Conservation (phyloP, 2,888 invertebrate species). For the Sinopyrophorus schimmeli region DNA sequence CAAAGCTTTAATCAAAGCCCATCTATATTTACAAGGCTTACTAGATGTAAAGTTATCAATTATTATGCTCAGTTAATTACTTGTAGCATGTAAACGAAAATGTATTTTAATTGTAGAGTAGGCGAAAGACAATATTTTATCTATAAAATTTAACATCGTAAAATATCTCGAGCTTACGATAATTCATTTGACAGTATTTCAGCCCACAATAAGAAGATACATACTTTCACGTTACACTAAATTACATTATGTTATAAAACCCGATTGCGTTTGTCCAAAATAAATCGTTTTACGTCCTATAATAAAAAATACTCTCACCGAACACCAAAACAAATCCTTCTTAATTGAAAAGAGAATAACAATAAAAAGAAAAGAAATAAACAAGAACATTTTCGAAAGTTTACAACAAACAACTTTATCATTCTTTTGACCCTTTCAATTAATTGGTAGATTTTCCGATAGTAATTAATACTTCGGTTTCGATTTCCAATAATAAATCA, state of each 20-base stretch:
- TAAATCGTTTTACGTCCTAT: slow-evolving; percentile 10
- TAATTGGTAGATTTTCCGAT: too few relatives aligned
- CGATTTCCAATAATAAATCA: too few relatives aligned
- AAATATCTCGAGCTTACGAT: slow-evolving; percentile 11
- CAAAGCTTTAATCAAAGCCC: too few relatives aligned
- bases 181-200: slow-evolving; percentile 9
- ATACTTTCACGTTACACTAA: slow-evolving; percentile 10
- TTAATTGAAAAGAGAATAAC: too few relatives aligned
- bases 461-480: too few relatives aligned
- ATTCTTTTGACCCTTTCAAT: too few relatives aligned
- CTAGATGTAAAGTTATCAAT: slow-evolving; percentile 13
- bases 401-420: too few relatives aligned
- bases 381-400: too few relatives aligned
- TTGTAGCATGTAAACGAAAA: slow-evolving; percentile 8
- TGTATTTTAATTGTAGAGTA: slow-evolving; percentile 20
- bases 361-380: too few relatives aligned
- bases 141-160: slow-evolving; percentile 13
- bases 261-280: slow-evolving; percentile 15
- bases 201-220: slow-evolving; percentile 12
- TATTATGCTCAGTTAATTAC: slow-evolving; percentile 12
- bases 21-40: too few relatives aligned
- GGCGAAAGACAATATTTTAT: slow-evolving; percentile 18
- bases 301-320: slow-evolving; percentile 19
- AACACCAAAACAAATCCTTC: too few relatives aligned
- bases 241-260: slow-evolving; percentile 18